Percentiles rank a stretch among this genome's conserved stretches.
Conservation (phyloP, 2,797 vertebrate genomes). For the Gila robusta region DNA sequence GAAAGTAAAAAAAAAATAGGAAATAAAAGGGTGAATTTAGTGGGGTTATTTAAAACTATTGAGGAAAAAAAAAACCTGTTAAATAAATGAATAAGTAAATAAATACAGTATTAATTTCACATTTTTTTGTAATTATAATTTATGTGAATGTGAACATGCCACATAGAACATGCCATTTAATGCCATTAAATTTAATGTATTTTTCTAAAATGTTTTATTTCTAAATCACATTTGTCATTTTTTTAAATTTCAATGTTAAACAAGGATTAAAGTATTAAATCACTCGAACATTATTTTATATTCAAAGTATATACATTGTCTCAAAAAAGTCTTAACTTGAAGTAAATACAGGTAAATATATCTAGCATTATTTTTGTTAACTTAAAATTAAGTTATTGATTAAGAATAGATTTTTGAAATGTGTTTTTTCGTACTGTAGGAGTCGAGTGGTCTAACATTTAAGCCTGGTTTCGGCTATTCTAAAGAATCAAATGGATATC, state of each 20-base stretch:
- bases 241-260: neutral
- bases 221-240: neutral
- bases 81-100: neutral
- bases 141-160: neutral
- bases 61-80: neutral
- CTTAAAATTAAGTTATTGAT: neutral
- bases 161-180: neutral
- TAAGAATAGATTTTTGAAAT: neutral
- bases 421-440: conserved; percentile 56
- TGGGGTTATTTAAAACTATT: neutral
- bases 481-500: conserved; percentile 75
- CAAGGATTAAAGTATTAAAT: neutral
- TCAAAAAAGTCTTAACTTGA: neutral
- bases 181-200: neutral
- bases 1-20: neutral
- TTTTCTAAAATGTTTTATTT: neutral
- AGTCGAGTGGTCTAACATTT: conserved; percentile 68
- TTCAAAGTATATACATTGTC: neutral
- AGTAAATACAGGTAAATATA: neutral
- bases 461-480: conserved; percentile 58
- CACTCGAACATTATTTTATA: neutral
- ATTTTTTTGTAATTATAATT: conserved; percentile 2
- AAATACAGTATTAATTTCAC: neutral
- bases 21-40: neutral
- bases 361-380: neutral